Evolutionary conservation across 1,140 invertebrate species (phyloP).

Genomic region (Pseudachorutes palmiensis): DNA sequence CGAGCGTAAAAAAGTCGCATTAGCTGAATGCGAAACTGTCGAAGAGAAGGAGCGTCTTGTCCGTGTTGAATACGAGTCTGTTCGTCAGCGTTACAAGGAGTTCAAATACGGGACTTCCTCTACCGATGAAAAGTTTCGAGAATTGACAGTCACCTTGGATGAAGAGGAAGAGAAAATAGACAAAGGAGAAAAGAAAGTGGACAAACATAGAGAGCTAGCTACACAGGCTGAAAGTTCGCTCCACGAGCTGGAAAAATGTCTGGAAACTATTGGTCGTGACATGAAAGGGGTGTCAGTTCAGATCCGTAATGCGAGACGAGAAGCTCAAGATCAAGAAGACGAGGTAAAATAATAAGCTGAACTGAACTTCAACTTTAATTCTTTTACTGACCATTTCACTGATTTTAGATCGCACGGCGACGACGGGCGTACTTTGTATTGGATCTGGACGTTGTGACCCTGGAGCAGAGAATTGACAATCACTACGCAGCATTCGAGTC

Average conservation of each 20-base stretch:
- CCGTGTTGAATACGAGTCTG: not conserved
- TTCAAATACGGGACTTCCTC: not conserved
- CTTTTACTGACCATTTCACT: too few relatives aligned
- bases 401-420: conserved; percentile 9
- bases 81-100: not conserved
- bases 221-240: too few relatives aligned
- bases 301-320: too few relatives aligned
- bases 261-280: too few relatives aligned
- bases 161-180: conserved; percentile 21
- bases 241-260: too few relatives aligned
- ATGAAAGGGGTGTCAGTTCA: too few relatives aligned
- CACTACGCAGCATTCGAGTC: too few relatives aligned
- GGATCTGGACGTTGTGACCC: conserved; percentile 3
- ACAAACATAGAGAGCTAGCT: conserved; percentile 13
- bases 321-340: too few relatives aligned
- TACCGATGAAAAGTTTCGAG: conserved; percentile 18
- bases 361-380: too few relatives aligned
- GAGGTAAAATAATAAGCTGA: too few relatives aligned
- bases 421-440: conserved; percentile 12
- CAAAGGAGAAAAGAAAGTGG: conserved; percentile 5
- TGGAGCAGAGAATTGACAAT: conserved; percentile 11
- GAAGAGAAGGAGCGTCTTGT: not conserved
- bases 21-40: not conserved
- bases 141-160: conserved; percentile 21
- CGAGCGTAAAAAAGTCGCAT: not conserved